A percentile compares a stretch with the other conserved stretches of the same genome.
phyloP scores from a whole-genome alignment of 2,888 invertebrate genomes.

The Steinernema hermaphroditum region DNA sequence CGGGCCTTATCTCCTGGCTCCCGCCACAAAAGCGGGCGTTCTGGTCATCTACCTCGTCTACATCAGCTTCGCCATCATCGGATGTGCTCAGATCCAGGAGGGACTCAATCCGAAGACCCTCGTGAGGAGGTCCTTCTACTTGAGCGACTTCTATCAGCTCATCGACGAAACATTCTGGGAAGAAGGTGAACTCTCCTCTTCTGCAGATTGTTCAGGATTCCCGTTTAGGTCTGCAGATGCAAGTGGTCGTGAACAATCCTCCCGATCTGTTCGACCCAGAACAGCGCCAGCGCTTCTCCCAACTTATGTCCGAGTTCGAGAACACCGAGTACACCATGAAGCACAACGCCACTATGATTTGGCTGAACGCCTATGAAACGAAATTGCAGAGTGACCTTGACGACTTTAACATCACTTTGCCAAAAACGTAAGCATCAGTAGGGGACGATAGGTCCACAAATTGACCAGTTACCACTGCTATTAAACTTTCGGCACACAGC shows the following conservation, averaged over 20 bases:
- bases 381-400: conserved; percentile 51
- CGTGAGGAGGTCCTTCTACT: conserved; percentile 59
- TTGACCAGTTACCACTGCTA: background rate
- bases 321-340: conserved; percentile 62
- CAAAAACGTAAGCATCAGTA: conserved; percentile 52
- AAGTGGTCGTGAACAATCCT: conserved; percentile 63
- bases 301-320: conserved; percentile 54
- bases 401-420: conserved; percentile 49
- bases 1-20: conserved; percentile 61
- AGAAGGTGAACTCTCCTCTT: conserved; percentile 49
- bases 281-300: conserved; percentile 46
- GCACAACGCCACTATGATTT: conserved; percentile 65
- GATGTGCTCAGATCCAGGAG: conserved; percentile 55
- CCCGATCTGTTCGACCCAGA: conserved; percentile 57
- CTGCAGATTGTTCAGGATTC: background rate
- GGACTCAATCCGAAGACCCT: conserved; percentile 58
- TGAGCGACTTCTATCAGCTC: conserved; percentile 60
- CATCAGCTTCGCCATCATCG: conserved; percentile 55
- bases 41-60: conserved; percentile 50
- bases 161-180: conserved; percentile 66
- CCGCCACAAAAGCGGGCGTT: conserved; percentile 43
- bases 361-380: conserved; percentile 59
- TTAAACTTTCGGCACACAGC: background rate
- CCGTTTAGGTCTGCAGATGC: conserved; percentile 62
- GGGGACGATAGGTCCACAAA: no score